Percentiles rank a stretch among this genome's conserved stretches.
Conservation (phyloP, 2,113 vertebrate species). For the Colossoma macropomum region DNA sequence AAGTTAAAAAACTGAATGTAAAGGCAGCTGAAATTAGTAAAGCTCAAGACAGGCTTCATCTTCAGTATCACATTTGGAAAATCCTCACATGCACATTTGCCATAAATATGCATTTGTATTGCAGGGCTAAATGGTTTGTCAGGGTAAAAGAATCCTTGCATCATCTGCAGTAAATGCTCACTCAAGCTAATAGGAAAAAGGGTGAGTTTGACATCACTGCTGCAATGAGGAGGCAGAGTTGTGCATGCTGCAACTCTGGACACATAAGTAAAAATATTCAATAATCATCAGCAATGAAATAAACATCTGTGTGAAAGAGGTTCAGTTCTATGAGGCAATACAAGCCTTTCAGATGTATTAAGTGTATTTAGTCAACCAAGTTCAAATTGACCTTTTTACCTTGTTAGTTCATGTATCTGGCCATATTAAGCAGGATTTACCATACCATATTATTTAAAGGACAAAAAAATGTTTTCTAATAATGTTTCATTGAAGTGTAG, state of each 20-base stretch:
- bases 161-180: constrained; percentile 22
- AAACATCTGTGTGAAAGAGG: too few species aligned
- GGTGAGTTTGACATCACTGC: constrained; percentile 7
- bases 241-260: not conserved
- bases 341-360: too few species aligned
- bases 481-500: too few species aligned
- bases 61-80: not conserved
- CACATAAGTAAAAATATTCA: not conserved
- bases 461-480: too few species aligned
- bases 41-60: not conserved
- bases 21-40: not conserved
- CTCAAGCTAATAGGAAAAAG: not conserved
- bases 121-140: not conserved
- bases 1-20: not conserved
- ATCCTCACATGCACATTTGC: not conserved
- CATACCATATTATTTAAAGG: too few species aligned
- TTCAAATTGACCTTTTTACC: too few species aligned
- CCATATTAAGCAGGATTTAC: too few species aligned
- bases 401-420: too few species aligned
- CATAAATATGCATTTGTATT: not conserved
- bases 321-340: too few species aligned
- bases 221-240: constrained; percentile 4
- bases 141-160: constrained; percentile 17
- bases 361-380: too few species aligned
- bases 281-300: too few species aligned